Evolutionary conservation across 2,113 vertebrate species (phyloP), one percentile per base, ranked within the genome.

Genomic region (Poicephalus meyeri): DNA sequence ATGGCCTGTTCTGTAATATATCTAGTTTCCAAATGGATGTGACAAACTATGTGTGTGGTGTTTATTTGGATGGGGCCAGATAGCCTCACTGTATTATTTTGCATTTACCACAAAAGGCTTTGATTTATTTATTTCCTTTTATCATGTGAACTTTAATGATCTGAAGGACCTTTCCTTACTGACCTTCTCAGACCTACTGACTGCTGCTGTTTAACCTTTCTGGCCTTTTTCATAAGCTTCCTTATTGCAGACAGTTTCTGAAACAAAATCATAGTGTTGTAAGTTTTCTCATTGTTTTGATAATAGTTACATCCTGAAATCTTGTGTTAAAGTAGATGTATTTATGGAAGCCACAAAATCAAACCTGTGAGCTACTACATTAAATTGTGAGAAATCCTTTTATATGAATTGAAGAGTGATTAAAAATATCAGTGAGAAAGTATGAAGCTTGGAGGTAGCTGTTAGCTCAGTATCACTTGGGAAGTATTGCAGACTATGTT

Each of bases 141-240:
- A 3, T 73, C 24, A 37, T 83, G 60, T 92, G 72, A 83, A 88
- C 60, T 80, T 86, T 42, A 49, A 21, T 66, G 52, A 50, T 96
- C 86, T 86, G 77, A 80, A 83, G 71, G n/a, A 52, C 37, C 19
- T 84, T 88, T 89, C 66, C 50, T 73, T 61, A 29, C 23, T 37
- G 78, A 35, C 23, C 55, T 84, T 84, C n/a, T 84, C 33, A 58
- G 56, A 58, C 56, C 56, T 58, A 7, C 56, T 35, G 56, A 58
- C 21, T 70, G 46, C 78, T 71, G 69, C 84, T 86, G 53, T 80
- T 92, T 91, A 92, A 84, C 80, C 42, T 95, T 70, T 73, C 53
- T 89, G 46, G 10, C 80, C 64, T 55, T 71, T 81, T 78, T 58
- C 87, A 74, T 80, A 84, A 1, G 1, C 31, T 81, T 74, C 28